Evolutionary conservation across 2,797 vertebrate genomes (phyloP).

Genomic region (Alcedo quadribrachys): DNA sequence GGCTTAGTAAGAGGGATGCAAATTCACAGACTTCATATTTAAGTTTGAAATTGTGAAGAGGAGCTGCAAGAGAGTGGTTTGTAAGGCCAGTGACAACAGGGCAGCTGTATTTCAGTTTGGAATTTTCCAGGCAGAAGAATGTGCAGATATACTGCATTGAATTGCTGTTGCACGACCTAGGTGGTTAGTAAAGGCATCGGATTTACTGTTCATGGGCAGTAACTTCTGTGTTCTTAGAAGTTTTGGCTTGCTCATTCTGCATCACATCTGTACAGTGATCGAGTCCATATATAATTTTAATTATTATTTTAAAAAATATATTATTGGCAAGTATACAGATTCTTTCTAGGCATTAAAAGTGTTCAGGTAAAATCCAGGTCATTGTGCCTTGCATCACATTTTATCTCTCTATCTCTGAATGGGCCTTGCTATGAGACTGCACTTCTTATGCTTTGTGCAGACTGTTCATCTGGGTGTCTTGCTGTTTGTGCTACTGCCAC

Average conservation of each 20-base stretch:
- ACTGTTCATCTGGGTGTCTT: background rate
- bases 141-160: background rate
- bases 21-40: background rate
- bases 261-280: background rate
- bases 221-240: background rate
- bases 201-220: background rate
- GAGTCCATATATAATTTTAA: background rate
- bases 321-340: background rate
- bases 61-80: background rate
- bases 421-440: background rate
- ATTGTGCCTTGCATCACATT: background rate
- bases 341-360: background rate
- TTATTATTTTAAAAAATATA: background rate
- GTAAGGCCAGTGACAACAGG: background rate
- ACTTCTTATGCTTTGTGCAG: background rate
- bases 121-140: background rate
- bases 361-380: background rate
- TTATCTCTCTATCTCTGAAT: background rate
- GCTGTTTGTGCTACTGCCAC: background rate
- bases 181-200: background rate
- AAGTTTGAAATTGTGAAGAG: background rate
- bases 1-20: background rate
- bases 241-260: background rate
- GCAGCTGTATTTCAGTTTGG: background rate
- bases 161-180: background rate